Conservation (phyloP, 2,113 vertebrate genomes). For the Cathartes aura region DNA sequence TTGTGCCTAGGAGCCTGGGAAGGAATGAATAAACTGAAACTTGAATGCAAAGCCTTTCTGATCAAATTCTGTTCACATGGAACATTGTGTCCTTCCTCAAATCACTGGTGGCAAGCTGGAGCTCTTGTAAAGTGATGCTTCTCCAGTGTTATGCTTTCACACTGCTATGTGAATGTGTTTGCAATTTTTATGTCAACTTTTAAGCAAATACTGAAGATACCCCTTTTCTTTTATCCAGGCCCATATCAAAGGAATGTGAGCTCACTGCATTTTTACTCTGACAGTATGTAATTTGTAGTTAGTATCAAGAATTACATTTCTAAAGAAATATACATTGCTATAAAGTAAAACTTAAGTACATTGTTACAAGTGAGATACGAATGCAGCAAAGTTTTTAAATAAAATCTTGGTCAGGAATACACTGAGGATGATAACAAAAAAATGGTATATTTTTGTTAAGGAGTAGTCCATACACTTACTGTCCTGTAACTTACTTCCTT, state of each 20-base stretch:
- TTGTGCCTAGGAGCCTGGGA: not conserved
- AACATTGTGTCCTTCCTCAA: not conserved
- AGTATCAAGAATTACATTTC: not conserved
- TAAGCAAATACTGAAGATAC: not conserved
- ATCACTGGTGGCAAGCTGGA: not conserved
- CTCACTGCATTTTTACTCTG: not conserved
- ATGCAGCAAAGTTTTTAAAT: not conserved
- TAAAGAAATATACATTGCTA: not conserved
- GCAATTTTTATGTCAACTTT: not conserved
- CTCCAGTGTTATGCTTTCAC: not conserved
- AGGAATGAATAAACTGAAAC: not conserved
- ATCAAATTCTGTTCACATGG: not conserved
- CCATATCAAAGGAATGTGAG: not conserved
- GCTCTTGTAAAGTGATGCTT: not conserved
- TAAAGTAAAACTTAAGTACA: not conserved
- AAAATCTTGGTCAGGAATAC: not conserved
- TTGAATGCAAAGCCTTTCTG: not conserved
- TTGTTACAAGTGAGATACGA: not conserved
- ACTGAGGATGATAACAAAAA: not conserved
- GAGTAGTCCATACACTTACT: not conserved
- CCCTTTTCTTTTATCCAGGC: not conserved
- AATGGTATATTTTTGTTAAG: not conserved
- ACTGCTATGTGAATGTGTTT: not conserved
- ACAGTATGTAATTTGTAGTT: not conserved
- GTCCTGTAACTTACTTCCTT: not conserved